Percentiles rank a stretch among this genome's conserved stretches.
phyloP scores from a whole-genome alignment of 2,888 invertebrate species.

The Homarus gammarus region DNA sequence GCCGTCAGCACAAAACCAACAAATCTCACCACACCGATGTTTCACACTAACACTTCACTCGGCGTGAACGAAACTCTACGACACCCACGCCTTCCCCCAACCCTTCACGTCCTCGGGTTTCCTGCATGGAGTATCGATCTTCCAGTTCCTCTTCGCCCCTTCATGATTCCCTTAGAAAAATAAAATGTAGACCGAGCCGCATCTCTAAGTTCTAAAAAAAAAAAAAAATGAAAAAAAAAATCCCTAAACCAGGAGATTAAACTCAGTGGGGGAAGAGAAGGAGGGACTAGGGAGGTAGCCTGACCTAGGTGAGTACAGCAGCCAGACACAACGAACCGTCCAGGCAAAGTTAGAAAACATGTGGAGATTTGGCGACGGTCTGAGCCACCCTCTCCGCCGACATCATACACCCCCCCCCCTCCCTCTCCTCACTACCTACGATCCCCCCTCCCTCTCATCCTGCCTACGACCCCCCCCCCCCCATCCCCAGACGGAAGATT shows the following conservation, averaged over 20 bases:
- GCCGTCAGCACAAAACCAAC: conserved; percentile 1
- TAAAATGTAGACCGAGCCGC: neutral
- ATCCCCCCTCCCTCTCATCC: neutral
- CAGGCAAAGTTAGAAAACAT: neutral
- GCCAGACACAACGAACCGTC: neutral
- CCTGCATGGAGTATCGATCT: conserved; percentile 14
- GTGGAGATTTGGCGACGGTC: neutral
- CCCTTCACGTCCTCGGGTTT: neutral
- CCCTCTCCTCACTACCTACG: neutral
- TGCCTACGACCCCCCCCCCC: neutral
- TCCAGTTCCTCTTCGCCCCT: conserved; percentile 71
- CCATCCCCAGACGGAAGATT: neutral
- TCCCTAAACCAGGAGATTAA: neutral
- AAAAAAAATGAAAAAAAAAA: neutral
- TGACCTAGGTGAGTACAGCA: too few relatives aligned
- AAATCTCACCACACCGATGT: neutral
- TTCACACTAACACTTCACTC: neutral
- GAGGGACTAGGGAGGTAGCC: too few relatives aligned
- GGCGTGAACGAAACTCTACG: neutral
- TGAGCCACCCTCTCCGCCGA: neutral
- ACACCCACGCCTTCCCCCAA: neutral
- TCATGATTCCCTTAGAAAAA: neutral
- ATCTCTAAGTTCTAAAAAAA: neutral
- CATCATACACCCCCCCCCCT: neutral
- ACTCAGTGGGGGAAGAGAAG: neutral